Percentiles rank a stretch among this genome's conserved stretches.
phyloP scores from a whole-genome alignment of 2,797 vertebrate genomes.

The Lophius americanus region DNA sequence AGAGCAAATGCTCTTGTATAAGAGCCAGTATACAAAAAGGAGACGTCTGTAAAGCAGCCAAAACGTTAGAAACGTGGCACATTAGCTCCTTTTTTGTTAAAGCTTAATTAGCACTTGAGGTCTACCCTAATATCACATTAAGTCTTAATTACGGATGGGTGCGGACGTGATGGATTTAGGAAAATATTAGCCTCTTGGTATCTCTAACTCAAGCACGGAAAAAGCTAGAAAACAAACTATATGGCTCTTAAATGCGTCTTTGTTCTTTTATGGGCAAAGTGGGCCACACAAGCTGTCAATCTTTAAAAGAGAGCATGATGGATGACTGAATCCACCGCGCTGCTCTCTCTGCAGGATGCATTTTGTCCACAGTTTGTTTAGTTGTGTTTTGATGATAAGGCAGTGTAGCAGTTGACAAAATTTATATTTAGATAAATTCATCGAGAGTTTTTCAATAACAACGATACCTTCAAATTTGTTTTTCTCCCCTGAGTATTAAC shows the following conservation, averaged over 20 bases:
- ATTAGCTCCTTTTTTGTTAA: slow-evolving; percentile 13
- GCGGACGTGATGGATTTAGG: slow-evolving; percentile 33
- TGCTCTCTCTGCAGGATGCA: slow-evolving; percentile 30
- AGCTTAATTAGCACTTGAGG: slow-evolving; percentile 43
- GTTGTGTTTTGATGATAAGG: slow-evolving; percentile 2
- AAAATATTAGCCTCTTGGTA: slow-evolving; percentile 31
- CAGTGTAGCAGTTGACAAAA: background rate
- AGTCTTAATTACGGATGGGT: slow-evolving; percentile 43
- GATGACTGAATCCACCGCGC: slow-evolving; percentile 64
- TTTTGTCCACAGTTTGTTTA: background rate
- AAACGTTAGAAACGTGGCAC: slow-evolving; percentile 9
- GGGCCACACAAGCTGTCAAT: slow-evolving; percentile 72
- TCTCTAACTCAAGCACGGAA: slow-evolving; percentile 32
- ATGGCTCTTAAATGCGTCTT: slow-evolving; percentile 62
- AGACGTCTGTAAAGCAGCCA: slow-evolving; percentile 4
- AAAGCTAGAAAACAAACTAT: slow-evolving; percentile 15
- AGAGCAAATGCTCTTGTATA: slow-evolving; percentile 5
- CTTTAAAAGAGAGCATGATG: slow-evolving; percentile 72
- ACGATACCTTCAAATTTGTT: background rate
- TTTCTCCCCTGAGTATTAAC: background rate
- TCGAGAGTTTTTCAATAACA: background rate
- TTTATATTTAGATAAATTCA: background rate
- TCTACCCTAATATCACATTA: slow-evolving; percentile 38
- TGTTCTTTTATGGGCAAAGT: slow-evolving; percentile 68
- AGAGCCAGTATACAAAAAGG: slow-evolving; percentile 1